These are phyloP conservation scores for Sebastes ruberrimus DNA, from an alignment of 2,797 vertebrate species.

Conservation along the genomic window DNA sequence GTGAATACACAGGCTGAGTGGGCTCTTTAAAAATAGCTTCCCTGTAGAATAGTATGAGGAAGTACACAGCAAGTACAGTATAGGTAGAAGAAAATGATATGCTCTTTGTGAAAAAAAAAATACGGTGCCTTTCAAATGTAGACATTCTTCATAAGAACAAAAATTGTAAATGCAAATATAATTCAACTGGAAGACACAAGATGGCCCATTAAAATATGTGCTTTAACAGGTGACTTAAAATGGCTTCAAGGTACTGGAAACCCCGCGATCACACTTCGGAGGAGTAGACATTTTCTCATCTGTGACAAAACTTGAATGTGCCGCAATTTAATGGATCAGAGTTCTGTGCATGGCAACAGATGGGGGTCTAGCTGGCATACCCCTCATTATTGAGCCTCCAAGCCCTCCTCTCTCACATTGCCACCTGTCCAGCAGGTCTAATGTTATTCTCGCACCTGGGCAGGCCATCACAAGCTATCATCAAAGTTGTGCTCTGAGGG, in stretches of 20 bases:
- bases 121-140: not conserved
- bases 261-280: constrained; percentile 21
- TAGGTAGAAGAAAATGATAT: not conserved
- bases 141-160: constrained; percentile 4
- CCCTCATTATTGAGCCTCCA: constrained; percentile 79
- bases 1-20: constrained; percentile 45
- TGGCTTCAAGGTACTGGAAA: constrained; percentile 29
- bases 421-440: constrained; percentile 84
- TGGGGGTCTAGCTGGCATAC: constrained; percentile 80
- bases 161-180: constrained; percentile 6
- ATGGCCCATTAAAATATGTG: not conserved
- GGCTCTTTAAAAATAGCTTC: constrained; percentile 59
- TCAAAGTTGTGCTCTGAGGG: constrained; percentile 79
- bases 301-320: constrained; percentile 73
- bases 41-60: constrained; percentile 27
- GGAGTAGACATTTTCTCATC: constrained; percentile 50
- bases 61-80: constrained; percentile 28
- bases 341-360: constrained; percentile 79
- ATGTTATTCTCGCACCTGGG: constrained; percentile 83
- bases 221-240: constrained; percentile 42
- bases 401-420: constrained; percentile 71
- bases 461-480: constrained; percentile 77
- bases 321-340: constrained; percentile 80
- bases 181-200: not conserved
- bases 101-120: not conserved